Evolutionary conservation across 2,797 vertebrate species (phyloP), one percentile per base, ranked within the genome.

Genomic region (Protonibea diacanthus): DNA sequence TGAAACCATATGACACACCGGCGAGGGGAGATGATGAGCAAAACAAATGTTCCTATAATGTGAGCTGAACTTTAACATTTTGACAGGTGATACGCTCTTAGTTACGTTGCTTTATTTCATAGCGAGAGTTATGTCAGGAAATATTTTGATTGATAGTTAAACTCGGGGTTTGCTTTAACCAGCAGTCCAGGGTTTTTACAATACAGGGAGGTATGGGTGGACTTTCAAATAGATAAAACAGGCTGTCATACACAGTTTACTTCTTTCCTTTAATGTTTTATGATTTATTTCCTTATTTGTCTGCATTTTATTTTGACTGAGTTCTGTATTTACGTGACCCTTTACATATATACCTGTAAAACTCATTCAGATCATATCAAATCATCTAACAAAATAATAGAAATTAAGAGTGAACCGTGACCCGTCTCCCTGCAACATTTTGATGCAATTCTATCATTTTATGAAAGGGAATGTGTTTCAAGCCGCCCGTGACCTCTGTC

Each of bases 401-500:
- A 71, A 44, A 44, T 60, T 3, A 42, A 10, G 23, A 23, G 17
- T 23, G 23, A 66, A 72, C 23, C 7, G 2, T 38, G 64, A 29
- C 3, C 17, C 12, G 21, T 59, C 42, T 52, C 20, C 45, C 6
- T 57, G 5, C 12, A 1, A 29, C 52, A 59, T 68, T 73, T 66
- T 49, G 55, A 64, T 61, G 40, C 14, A 10, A 6, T 42, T 21
- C 4, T 65, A n/a, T 70, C 45, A 13, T 69, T 73, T 70, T 47
- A 76, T 76, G 12, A 87, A 71, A 71, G n/a, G 10, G 23, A 52
- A 21, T 51, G 49, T 74, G 71, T 90, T 83, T 85, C 81, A 87
- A 86, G 85, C 40, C 61, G 13, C 64, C 67, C 67, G 71, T 66
- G 81, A 80, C 62, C 66, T 45, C 57, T 25, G 76, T 89, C 84